Base-by-base conservation (phyloP, 2,888 invertebrate genomes). In the Poecilobothrus nobilitatus region DNA sequence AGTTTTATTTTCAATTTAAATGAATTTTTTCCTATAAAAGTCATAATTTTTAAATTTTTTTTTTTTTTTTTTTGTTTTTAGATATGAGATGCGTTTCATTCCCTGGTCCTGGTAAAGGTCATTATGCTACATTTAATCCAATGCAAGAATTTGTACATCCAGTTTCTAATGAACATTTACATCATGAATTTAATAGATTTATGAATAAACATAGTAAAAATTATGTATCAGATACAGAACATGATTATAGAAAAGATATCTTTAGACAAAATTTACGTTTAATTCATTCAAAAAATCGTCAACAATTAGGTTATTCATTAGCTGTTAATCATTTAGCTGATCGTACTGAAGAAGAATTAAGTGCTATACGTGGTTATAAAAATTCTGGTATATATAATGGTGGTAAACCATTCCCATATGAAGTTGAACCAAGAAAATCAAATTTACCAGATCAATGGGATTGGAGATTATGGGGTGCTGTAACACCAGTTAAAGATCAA, bases 401-500 rank as follows among this genome's bases (percentile, higher is more conserved):
- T 0, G 96, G 94, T 22, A 83, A 87, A 9, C 87, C 89, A 0
- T 97, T 95, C 83, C 91, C 92, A 0, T 89, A 92, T 78, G 83
- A 87, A 71, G 80, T 84, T 12, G 76, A 84, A 0, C 82, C 85
- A 68, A 77, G 87, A 3, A 78, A 82, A 22, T 82, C 82, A 33
- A 84, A 84, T 68, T 74, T 94, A 62, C 96, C 97, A 0, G 86
- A 88, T 0, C 88, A 87, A 73, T 86, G 89, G 75, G 96, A 97
- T 81, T 97, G 97, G 97, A 89, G 96, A 74, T 81, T 97, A 1
- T 89, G 85, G 75, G 97, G 97, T 15, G 97, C 96, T 68, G 95
- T 97, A 1, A 95, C 94, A 0, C 95, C 94, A 0, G 96, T 97
- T 12, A 94, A 90, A 89, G 97, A 97, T 85, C 97, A 97, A 83